A percentile compares a stretch with the other conserved stretches of the same genome.
Evolutionary conservation across 2,888 invertebrate species (phyloP).

Genomic region (Andrena marginata): DNA sequence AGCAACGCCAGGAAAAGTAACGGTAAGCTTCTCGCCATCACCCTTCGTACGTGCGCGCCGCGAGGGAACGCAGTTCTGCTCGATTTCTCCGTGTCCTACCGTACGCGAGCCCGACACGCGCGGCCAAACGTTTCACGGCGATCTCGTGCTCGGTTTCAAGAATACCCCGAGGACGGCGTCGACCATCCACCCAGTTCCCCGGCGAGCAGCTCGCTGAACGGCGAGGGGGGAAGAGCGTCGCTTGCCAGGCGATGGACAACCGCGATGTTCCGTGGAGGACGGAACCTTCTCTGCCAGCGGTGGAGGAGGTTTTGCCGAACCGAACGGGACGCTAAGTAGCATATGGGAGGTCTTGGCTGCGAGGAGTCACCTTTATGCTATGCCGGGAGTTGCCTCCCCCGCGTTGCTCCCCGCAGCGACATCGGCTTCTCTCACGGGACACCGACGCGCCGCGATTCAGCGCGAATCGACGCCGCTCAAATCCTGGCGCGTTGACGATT

Average conservation of each 20-base stretch:
- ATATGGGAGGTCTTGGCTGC: constrained; percentile 79
- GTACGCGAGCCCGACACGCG: neutral
- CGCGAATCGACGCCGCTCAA: constrained; percentile 6
- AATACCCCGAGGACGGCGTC: constrained; percentile 1
- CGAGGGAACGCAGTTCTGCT: neutral
- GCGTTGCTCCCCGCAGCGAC: constrained; percentile 73
- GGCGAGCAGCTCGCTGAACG: neutral
- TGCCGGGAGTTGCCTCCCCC: constrained; percentile 77
- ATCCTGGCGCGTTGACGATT: constrained; percentile 18
- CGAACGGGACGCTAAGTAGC: constrained; percentile 78
- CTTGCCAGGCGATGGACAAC: neutral
- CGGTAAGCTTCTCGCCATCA: constrained; percentile 41
- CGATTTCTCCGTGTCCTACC: neutral
- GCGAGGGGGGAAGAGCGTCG: neutral
- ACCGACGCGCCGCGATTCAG: constrained; percentile 43
- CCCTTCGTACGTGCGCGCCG: neutral
- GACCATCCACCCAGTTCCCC: constrained; percentile 15
- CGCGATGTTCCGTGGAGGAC: constrained; percentile 21
- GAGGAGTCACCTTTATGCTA: constrained; percentile 82
- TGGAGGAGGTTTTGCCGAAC: constrained; percentile 67
- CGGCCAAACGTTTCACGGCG: neutral
- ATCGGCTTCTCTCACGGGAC: constrained; percentile 65
- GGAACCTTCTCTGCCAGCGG: constrained; percentile 50
- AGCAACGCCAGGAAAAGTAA: constrained; percentile 37
- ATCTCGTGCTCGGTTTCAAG: constrained; percentile 5